These are phyloP conservation scores for Rhogogaster chlorosoma DNA, from an alignment of 2,888 invertebrate species.

Conservation along the genomic window DNA sequence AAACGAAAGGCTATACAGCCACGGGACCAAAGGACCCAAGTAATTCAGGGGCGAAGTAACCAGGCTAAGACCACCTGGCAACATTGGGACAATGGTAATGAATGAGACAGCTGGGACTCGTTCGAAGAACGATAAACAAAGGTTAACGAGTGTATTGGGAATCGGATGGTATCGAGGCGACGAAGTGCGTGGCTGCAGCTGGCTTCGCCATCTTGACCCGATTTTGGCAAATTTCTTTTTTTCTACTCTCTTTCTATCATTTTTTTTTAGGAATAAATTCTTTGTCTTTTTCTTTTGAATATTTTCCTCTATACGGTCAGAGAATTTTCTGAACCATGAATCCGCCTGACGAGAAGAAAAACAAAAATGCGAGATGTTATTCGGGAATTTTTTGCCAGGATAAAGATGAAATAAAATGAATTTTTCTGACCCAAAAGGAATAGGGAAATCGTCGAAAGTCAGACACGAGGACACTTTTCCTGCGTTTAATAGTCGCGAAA, in stretches of 20 bases:
- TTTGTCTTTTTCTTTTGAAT: too few species aligned
- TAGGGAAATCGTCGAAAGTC: neutral
- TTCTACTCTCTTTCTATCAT: neutral
- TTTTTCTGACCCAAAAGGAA: neutral
- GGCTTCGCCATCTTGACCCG: constrained; percentile 25
- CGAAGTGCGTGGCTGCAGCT: constrained; percentile 29
- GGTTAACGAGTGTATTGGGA: constrained; percentile 53
- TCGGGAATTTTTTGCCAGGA: neutral
- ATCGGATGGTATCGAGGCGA: constrained; percentile 29
- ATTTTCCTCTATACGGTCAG: neutral
- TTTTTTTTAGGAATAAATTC: neutral
- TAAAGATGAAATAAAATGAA: neutral
- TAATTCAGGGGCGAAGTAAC: constrained; percentile 32
- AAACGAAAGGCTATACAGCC: constrained; percentile 1
- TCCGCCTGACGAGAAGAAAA: neutral
- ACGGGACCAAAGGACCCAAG: neutral
- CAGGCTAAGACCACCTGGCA: constrained; percentile 42
- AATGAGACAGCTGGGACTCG: constrained; percentile 52
- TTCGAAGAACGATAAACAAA: constrained; percentile 53
- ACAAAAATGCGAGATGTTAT: neutral
- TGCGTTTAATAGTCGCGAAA: neutral
- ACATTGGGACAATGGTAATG: constrained; percentile 52
- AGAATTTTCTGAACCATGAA: neutral
- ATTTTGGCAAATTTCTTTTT: neutral
- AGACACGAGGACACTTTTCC: neutral